Evolutionary conservation across 1,140 invertebrate genomes (phyloP), one percentile per base, ranked within the genome.

Genomic region (Drosophila navojoa): DNA sequence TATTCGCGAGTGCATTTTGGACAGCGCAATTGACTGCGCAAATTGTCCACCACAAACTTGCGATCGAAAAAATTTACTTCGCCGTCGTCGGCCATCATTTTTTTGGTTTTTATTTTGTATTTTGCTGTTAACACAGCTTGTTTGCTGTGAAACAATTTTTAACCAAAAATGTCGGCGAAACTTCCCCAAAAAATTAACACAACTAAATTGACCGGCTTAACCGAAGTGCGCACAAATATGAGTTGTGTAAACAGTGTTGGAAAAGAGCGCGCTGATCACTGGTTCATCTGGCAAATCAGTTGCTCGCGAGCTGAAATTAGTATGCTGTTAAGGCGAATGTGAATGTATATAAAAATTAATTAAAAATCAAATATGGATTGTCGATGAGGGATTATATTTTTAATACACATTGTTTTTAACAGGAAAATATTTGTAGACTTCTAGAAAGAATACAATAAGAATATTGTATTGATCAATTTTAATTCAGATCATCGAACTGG

Each of bases 41-140:
- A 76, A 32, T 81, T 74, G 0, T 45, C 55, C 3, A 80, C 82
- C 25, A 91, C 82, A 59, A 91, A 91, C 49, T 78, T 78, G 32
- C 63, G 71, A 77, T 86, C 90, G 13, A 91, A 91, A 35, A 72
- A 53, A 45, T 77, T 81, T 1, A 72, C 38, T 7, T 60, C 52
- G 15, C 66, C 64, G 10, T 73, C 58, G 54, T 73, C 69, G 19
- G 49, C 40, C 22, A 79, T 68, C 59, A 61, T 86, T 69, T 15
- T 16, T 7, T 32, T 3, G 7, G 4, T 38, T 35, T 35, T 11
- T 38, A 38, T 11, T 38, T 11, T 38, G 11, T 11, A 38, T 4
- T 38, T 13, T 38, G 11, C 11, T 38, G 10, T 11, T 38, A 13
- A 13, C 35, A 38, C 35, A 38, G 35, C 35, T 3, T 13, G 35